Base-by-base conservation (phyloP, 2,888 invertebrate genomes). In the Caenorhabditis virilis region DNA sequence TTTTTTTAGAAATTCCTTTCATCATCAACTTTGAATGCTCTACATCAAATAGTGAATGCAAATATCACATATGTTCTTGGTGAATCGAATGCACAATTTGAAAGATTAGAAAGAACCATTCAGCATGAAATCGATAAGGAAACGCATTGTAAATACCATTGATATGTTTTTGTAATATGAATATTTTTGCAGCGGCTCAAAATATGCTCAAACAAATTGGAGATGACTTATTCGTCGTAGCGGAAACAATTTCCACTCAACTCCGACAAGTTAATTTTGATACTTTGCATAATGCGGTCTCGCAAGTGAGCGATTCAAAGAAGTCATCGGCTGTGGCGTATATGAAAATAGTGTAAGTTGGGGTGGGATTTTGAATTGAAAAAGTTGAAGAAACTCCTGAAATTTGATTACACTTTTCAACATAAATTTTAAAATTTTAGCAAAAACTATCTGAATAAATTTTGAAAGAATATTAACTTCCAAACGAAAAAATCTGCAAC, bases 191-290 rank as follows among this genome's bases (percentile, higher is more conserved):
- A 77, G 77, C 68, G 25, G 74, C 68, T 30, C 69, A 69, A 56
- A 76, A 66, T 59, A 72, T 69, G 57, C 55, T 72, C 16, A 70
- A 67, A 51, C 63, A 69, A 59, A 72, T 75, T 45, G 74, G 74
- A 7, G 78, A 77, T 48, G 78, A 78, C 43, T 55, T 80, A 35
- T 76, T 78, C 49, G 55, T 67, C 4, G 74, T 78, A 6, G 78
- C 78, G 15, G 79, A 78, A 49, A 69, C 72, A 11, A 74, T 78
- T 33, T 78, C 80, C 2, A 67, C 68, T 18, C 72, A 71, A 38
- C 72, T 80, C n/a, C 56, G 76, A 47, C 72, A 76, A 61, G 62
- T 79, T 18, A 77, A 78, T 60, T 77, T 80, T 38, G 74, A 78
- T 45, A 56, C 60, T 16, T 59, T 80, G 22, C 78, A 80, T 58